Evolutionary conservation across 2,797 vertebrate genomes (phyloP).

Genomic region (Periophthalmus magnuspinnatus): DNA sequence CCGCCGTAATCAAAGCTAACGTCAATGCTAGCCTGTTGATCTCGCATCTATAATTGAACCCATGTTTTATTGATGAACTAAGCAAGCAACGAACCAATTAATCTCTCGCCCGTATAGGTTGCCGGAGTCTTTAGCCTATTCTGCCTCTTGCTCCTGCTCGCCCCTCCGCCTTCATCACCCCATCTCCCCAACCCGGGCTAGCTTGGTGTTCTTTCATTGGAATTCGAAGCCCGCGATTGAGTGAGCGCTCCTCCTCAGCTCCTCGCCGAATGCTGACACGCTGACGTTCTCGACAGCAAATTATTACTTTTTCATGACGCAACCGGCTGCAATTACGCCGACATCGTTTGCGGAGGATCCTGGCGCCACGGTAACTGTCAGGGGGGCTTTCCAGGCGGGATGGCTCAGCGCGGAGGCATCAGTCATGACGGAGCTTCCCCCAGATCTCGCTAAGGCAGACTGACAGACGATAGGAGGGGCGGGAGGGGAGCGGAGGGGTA

Average conservation of each 20-base stretch:
- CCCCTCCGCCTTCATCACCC: constrained; percentile 39
- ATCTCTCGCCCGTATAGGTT: constrained; percentile 41
- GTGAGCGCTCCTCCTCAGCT: constrained; percentile 80
- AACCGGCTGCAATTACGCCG: constrained; percentile 86
- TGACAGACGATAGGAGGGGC: constrained; percentile 68
- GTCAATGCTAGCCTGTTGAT: constrained; percentile 46
- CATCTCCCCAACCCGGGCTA: constrained; percentile 46
- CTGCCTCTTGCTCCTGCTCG: constrained; percentile 48
- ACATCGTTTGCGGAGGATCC: constrained; percentile 79
- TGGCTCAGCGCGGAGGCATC: constrained; percentile 80
- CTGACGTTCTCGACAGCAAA: constrained; percentile 85
- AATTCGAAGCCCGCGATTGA: constrained; percentile 63
- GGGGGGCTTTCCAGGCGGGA: constrained; percentile 76
- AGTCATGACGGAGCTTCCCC: constrained; percentile 72
- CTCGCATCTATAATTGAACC: constrained; percentile 67
- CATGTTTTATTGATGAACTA: constrained; percentile 69
- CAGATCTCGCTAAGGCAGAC: constrained; percentile 73
- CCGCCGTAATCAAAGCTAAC: constrained; percentile 66
- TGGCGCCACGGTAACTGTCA: constrained; percentile 82
- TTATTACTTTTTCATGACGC: constrained; percentile 86
- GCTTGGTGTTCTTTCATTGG: too few relatives aligned
- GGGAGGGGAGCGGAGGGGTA: constrained; percentile 37
- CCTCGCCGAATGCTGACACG: constrained; percentile 81
- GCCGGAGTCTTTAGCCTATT: constrained; percentile 58
- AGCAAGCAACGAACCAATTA: constrained; percentile 60